These are phyloP conservation scores for Suricata suricatta DNA, from an alignment of 2,113 vertebrate species.

Conservation along the genomic window DNA sequence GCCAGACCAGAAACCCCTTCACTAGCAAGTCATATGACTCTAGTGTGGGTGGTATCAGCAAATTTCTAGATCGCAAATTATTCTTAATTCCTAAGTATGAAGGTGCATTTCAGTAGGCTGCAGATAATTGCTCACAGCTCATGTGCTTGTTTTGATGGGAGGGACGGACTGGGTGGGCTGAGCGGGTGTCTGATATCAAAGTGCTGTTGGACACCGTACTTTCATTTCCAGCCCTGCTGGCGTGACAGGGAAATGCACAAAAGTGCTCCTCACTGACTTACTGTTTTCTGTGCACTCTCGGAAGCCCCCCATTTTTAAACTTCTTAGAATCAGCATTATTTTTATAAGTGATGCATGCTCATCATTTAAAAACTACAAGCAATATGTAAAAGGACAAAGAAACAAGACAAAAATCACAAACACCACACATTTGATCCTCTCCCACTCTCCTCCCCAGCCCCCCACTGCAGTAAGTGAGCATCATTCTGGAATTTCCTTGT, in stretches of 20 bases:
- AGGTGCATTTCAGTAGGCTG: neutral
- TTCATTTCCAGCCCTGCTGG: neutral
- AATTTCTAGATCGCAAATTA: neutral
- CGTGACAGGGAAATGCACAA: too few relatives aligned
- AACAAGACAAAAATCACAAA: neutral
- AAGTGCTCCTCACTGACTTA: neutral
- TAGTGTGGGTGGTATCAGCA: neutral
- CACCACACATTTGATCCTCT: neutral
- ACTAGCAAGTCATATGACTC: neutral
- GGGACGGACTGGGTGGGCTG: accelerated
- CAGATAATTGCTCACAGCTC: neutral
- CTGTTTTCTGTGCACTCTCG: neutral
- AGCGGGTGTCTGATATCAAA: neutral
- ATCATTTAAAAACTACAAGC: neutral
- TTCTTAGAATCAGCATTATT: neutral
- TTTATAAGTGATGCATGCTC: neutral
- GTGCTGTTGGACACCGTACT: neutral
- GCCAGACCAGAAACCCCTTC: neutral
- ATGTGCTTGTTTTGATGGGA: neutral
- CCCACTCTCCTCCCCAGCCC: too few relatives aligned
- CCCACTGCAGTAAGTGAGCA: neutral
- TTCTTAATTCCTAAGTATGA: neutral
- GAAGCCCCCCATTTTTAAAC: neutral
- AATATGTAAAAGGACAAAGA: neutral
- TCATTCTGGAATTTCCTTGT: neutral